phyloP scores from a whole-genome alignment of 2,888 invertebrate species.

The Latrodectus elegans region DNA sequence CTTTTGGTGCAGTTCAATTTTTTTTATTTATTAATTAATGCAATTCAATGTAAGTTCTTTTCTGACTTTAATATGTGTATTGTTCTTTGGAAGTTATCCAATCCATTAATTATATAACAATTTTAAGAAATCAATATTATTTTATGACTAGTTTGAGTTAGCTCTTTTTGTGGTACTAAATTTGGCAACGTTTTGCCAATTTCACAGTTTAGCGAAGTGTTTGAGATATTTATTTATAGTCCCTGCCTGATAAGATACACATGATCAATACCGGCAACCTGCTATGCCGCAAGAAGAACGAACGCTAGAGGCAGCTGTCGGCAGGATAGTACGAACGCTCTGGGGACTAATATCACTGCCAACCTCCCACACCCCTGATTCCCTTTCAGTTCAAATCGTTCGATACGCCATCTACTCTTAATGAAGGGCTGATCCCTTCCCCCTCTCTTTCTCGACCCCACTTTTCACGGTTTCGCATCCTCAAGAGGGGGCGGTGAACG shows the following conservation, averaged over 20 bases:
- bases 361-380: slow-evolving; percentile 14
- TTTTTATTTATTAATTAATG: too few species aligned
- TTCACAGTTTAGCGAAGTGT: not conserved
- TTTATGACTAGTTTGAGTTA: too few species aligned
- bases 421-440: slow-evolving; percentile 49
- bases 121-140: too few species aligned
- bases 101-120: too few species aligned
- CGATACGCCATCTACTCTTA: slow-evolving; percentile 66
- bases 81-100: too few species aligned
- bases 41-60: too few species aligned
- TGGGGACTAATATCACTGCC: slow-evolving; percentile 62
- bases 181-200: too few species aligned
- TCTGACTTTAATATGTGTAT: too few species aligned
- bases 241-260: slow-evolving; percentile 29
- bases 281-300: slow-evolving; percentile 54
- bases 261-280: slow-evolving; percentile 60
- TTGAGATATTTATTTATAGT: slow-evolving; percentile 37
- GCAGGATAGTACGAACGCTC: slow-evolving; percentile 58
- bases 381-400: slow-evolving; percentile 60
- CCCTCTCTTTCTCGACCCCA: slow-evolving; percentile 19
- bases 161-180: too few species aligned
- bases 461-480: slow-evolving; percentile 51
- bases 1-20: too few species aligned
- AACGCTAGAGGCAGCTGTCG: slow-evolving; percentile 58
- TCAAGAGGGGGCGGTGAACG: slow-evolving; percentile 6